Conservation (phyloP, 2,888 invertebrate species). For the Perizoma flavofasciatum region DNA sequence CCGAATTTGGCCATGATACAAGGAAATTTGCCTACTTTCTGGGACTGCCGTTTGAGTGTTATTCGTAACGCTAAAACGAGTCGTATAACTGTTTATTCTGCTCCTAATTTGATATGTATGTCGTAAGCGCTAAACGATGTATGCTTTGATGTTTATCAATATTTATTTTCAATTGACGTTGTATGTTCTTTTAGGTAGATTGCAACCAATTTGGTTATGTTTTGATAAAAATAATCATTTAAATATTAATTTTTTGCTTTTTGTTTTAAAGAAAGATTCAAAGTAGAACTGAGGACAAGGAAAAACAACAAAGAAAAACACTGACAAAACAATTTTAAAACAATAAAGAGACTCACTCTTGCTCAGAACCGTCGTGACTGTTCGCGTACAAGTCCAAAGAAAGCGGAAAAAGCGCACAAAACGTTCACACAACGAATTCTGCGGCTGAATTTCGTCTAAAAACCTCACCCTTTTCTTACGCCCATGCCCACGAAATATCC, state of each 20-base stretch:
- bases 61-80: conserved; percentile 35
- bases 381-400: conserved; percentile 63
- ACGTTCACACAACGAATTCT: conserved; percentile 58
- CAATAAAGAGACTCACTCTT: conserved; percentile 52
- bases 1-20: conserved; percentile 16
- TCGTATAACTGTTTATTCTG: conserved; percentile 34
- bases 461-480: conserved; percentile 73
- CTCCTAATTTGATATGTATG: conserved; percentile 39
- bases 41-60: conserved; percentile 28
- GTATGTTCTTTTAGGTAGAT: conserved; percentile 1
- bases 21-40: conserved; percentile 29
- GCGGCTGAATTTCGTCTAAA: conserved; percentile 58
- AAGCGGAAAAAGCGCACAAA: conserved; percentile 62
- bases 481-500: conserved; percentile 53
- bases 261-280: not conserved
- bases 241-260: not conserved
- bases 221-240: not conserved
- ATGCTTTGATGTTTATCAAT: conserved; percentile 22
- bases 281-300: conserved; percentile 9
- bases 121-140: conserved; percentile 31
- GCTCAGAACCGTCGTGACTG: conserved; percentile 62
- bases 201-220: not conserved
- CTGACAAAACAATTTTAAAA: conserved; percentile 39
- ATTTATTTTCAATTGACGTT: conserved; percentile 6
- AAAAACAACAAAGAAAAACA: conserved; percentile 36